Base-by-base conservation (phyloP, 2,888 invertebrate species). In the Automeris io region DNA sequence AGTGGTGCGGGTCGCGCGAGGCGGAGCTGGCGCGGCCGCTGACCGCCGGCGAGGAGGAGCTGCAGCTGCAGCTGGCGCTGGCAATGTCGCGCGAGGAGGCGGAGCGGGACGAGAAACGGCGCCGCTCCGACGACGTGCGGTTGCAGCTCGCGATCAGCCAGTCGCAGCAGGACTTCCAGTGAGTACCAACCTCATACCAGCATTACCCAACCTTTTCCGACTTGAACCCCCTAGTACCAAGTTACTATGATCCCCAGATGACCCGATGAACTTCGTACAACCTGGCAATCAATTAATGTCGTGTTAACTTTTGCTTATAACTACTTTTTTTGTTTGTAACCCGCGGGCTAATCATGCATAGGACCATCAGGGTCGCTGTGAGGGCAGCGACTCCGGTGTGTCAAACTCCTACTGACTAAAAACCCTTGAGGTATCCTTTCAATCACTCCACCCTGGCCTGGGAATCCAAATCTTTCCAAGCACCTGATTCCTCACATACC, bases 71-170 rank as follows among this genome's bases (percentile, higher is more conserved):
- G 85, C 89, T 99, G 64, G 99, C 99, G 33, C 89, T 99, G 70
- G 99, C 99, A 39, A 98, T 99, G 96, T 97, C 97, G 34, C 92
- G 98, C 46, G 99, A 99, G 81, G 99, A 99, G 87, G 98, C 98
- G 19, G 99, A 99, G 69, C 94, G 97, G 57, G 98, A 98, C 74
- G 97, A 98, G 81, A 93, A 96, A 53, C 91, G 96, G 69, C 89
- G 96, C 42, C 93, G 97, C 49, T 96, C 96, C 54, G 99, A 99
- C 77, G 98, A 99, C 81, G 96, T 98, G 47, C 91, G 98, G 49
- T 89, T 99, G 54, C 98, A 98, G 86, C 89, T 99, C 76, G 98
- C 98, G 24, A 89, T 99, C 54, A 94, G 94, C 70, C 97, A 98
- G 87, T 97, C 96, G 77, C 95, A 96, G 82, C 93, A 96, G 72